Evolutionary conservation across 2,113 vertebrate genomes (phyloP), one percentile per base, ranked within the genome.

Genomic region (Calyptomena viridis): DNA sequence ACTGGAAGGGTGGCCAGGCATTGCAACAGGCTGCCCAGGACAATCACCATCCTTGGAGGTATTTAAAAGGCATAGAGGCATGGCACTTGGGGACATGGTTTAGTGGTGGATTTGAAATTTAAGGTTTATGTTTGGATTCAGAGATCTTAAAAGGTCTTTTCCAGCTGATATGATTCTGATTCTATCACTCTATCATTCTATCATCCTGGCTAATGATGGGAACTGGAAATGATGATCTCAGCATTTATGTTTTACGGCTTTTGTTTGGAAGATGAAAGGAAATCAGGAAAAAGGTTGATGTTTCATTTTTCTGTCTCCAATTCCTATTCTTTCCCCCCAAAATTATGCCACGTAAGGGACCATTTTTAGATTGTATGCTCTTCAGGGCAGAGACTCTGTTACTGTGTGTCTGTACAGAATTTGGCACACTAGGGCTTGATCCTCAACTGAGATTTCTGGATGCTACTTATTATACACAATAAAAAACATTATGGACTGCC

Each of bases 391-490:
- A 31, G 68, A 56, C 49, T 86, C 27, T 93, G 52, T 74, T 84
- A 39, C 28, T 77, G 40, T 90, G 63, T 90, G 60, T 90, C 86
- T 93, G 89, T 96, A 78, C 56, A 78, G 47, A 73, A 33, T 63
- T 56, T 88, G 84, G 79, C 35, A 86, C 86, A 60, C 35, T 28
- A 82, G 33, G 68, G 55, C 52, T 81, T 86, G 64, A 68, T 81
- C 76, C 69, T 75, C 72, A 63, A 74, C 39, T 88, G 79, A 62
- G 47, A 77, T 86, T 95, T 96, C 89, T 93, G 91, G 73, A 90
- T 89, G 86, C 68, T 94, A 74, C 90, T 85, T 94, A 60, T 59
- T 87, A 80, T 47, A 80, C 67, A 69, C 77, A 96, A 95, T 96
- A 96, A 96, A 96, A 21, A 72, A 64, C 72, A 80, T 30, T 66